Base-by-base conservation (phyloP, 2,113 vertebrate genomes). In the Phylloscopus trochiloides region DNA sequence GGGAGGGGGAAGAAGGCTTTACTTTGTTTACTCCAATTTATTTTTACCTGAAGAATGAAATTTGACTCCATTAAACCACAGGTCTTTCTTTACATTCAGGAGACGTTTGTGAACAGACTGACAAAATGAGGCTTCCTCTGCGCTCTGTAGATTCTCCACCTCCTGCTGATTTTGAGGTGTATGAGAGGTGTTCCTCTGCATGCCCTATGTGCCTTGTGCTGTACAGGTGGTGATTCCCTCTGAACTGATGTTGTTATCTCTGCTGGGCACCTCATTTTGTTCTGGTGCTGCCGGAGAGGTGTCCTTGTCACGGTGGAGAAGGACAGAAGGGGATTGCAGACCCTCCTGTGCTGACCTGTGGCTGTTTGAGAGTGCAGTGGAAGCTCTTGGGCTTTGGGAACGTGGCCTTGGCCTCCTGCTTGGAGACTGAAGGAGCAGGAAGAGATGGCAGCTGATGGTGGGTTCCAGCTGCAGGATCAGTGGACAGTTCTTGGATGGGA, bases 301-400 rank as follows among this genome's bases (percentile, higher is more conserved):
- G 1, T 58, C 20, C 20, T 31, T 34, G 26, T 25, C 32, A 3
- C 0, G 0, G 14, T 12, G 42, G 16, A n/a, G 76, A 17, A 45
- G 47, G 38, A 25, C 22, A 36, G 59, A 8, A 50, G 52, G 34
- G 38, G 20, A 0, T 0, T 29, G 38, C 14, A 43, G 38, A 12
- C 3, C 40, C 40, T 75, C 6, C 16, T n/a, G 5, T 9, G 11
- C 26, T 50, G 52, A 14, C 1, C 11, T 80, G 17, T 10, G 86
- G 1, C 31, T 82, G 17, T 40, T 17, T 31, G 76, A 36, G 63
- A 21, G 36, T 5, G 40, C 17, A n/a, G 22, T 4, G n/a, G 31
- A 7, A 48, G 14, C 43, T 25, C 36, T 3, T 7, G 50, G 32
- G 26, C 40, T n/a, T 3, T 7, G 25, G 40, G 52, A 51, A 22